A percentile compares a stretch with the other conserved stretches of the same genome.
phyloP scores from a whole-genome alignment of 2,797 vertebrate genomes.

The Myripristis murdjan region DNA sequence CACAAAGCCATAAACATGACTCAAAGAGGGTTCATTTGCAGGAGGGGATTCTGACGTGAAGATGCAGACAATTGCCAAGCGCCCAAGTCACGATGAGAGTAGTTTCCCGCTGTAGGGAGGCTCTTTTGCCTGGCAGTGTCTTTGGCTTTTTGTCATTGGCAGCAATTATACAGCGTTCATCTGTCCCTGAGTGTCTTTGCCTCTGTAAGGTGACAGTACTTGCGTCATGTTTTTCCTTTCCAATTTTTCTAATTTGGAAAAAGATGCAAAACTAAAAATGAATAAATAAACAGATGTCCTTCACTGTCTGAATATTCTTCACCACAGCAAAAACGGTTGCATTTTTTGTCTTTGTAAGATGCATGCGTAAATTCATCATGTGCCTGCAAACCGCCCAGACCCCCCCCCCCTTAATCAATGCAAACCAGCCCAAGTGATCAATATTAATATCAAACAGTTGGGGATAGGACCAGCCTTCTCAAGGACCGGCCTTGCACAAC shows the following conservation, averaged over 20 bases:
- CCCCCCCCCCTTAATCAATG: conserved; percentile 28
- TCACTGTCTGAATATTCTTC: background rate
- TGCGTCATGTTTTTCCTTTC: conserved; percentile 3
- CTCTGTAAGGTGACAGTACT: conserved; percentile 23
- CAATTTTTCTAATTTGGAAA: background rate
- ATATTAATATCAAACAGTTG: conserved; percentile 13
- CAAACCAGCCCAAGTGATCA: conserved; percentile 22
- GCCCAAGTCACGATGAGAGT: conserved; percentile 18
- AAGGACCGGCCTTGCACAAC: conserved; percentile 19
- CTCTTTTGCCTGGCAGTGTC: conserved; percentile 20
- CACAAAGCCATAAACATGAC: conserved; percentile 38
- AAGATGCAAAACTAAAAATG: conserved; percentile 1
- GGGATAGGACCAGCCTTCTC: conserved; percentile 8
- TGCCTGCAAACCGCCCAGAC: background rate
- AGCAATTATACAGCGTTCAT: background rate
- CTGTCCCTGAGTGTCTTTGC: no score
- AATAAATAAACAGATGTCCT: background rate
- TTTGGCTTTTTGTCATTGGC: conserved; percentile 25
- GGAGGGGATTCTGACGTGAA: background rate
- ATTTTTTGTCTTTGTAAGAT: background rate
- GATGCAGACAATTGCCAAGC: background rate
- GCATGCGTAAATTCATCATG: background rate
- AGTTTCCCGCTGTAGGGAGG: conserved; percentile 29
- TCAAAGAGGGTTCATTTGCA: conserved; percentile 15
- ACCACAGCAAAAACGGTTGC: background rate